A percentile compares a stretch with the other conserved stretches of the same genome.
Evolutionary conservation across 1,140 invertebrate species (phyloP).

Genomic region (Euwallacea similis): DNA sequence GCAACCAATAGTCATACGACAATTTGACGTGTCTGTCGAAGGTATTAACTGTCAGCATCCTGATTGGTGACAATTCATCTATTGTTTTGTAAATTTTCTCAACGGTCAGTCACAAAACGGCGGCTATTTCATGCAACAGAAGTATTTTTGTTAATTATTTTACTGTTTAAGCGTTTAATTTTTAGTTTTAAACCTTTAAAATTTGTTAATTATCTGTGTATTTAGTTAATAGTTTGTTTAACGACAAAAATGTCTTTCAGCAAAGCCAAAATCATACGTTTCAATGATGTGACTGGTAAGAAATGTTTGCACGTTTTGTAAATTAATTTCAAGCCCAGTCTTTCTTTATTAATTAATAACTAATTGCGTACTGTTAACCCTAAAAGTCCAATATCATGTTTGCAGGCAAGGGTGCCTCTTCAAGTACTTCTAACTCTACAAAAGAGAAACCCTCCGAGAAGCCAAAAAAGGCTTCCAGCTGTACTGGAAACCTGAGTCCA

Average conservation of each 20-base stretch:
- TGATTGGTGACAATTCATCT: background rate
- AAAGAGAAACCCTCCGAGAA: constrained; percentile 18
- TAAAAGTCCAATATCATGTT: background rate
- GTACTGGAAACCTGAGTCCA: constrained; percentile 36
- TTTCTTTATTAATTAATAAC: background rate
- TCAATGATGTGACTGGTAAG: constrained; percentile 51
- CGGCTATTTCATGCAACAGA: background rate
- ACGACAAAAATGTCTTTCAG: constrained; percentile 49
- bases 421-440: background rate
- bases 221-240: constrained; percentile 13
- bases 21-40: no score
- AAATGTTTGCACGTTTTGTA: constrained; percentile 1
- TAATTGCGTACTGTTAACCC: background rate
- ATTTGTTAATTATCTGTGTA: background rate
- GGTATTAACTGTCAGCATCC: no score
- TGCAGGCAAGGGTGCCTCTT: background rate
- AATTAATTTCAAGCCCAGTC: background rate
- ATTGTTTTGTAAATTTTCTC: constrained; percentile 15
- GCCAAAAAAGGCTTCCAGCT: constrained; percentile 25
- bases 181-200: background rate
- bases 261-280: constrained; percentile 52
- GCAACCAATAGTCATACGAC: no score
- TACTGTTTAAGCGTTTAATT: background rate
- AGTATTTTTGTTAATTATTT: constrained; percentile 8
- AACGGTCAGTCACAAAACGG: constrained; percentile 24